Evolutionary conservation across 1,140 invertebrate genomes (phyloP).

Genomic region (Bombus confusus): DNA sequence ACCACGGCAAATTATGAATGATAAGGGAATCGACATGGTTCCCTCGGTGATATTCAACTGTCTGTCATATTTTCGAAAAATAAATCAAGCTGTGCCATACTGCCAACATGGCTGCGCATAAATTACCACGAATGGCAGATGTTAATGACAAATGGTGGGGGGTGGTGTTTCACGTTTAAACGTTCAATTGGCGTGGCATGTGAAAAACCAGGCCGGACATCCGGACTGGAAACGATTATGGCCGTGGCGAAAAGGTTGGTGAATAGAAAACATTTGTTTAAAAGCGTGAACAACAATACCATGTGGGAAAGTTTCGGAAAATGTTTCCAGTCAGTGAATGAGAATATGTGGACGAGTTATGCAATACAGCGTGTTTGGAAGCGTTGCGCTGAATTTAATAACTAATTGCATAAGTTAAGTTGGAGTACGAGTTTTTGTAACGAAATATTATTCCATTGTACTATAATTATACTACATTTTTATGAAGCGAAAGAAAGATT

Average conservation of each 20-base stretch:
- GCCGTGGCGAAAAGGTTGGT: background rate
- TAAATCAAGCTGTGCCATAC: background rate
- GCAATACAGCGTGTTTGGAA: background rate
- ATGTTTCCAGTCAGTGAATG: background rate
- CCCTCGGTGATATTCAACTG: background rate
- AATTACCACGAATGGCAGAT: slow-evolving; percentile 40
- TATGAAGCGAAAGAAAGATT: background rate
- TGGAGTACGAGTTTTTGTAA: background rate
- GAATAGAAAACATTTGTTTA: slow-evolving; percentile 17
- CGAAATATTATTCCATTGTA: background rate
- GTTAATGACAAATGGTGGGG: slow-evolving; percentile 30
- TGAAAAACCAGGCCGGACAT: slow-evolving; percentile 6
- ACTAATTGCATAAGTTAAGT: background rate
- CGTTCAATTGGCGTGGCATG: slow-evolving; percentile 9
- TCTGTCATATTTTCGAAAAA: slow-evolving; percentile 16
- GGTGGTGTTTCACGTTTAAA: slow-evolving; percentile 6
- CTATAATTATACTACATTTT: too few species aligned
- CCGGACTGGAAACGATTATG: slow-evolving; percentile 1
- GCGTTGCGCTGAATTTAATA: background rate
- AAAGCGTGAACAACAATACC: background rate
- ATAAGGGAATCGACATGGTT: background rate
- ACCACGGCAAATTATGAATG: background rate
- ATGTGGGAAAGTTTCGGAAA: background rate
- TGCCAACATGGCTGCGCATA: background rate
- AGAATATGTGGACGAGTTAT: background rate